These are phyloP conservation scores for Trichogramma evanescens DNA, from an alignment of 2,888 invertebrate species.

Conservation along the genomic window DNA sequence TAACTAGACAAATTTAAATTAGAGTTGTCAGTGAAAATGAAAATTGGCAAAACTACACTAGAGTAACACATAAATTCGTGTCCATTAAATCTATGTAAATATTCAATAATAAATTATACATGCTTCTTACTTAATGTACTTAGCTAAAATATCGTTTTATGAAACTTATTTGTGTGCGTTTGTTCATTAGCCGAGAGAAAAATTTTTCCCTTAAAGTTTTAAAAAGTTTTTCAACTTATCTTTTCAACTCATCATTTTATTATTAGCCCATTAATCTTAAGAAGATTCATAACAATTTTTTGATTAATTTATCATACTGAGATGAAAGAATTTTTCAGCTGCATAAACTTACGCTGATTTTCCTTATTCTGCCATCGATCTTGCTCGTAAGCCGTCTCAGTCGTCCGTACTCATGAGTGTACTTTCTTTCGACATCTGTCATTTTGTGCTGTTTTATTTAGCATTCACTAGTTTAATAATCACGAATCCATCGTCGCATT, in stretches of 20 bases:
- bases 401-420: constrained; percentile 64
- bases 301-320: background rate
- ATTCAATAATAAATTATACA: no score
- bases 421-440: constrained; percentile 47
- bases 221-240: no score
- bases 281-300: background rate
- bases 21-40: background rate
- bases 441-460: constrained; percentile 22
- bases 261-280: background rate
- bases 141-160: no score
- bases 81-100: background rate
- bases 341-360: constrained; percentile 59
- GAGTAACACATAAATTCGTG: background rate
- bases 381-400: constrained; percentile 60
- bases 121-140: no score
- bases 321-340: background rate
- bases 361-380: constrained; percentile 58
- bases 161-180: no score
- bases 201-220: no score
- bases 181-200: no score
- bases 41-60: background rate
- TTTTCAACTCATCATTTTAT: no score
- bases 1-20: background rate
- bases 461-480: background rate
- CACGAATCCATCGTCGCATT: background rate